Conservation (phyloP, 2,113 vertebrate species). For the Elgaria multicarinata region DNA sequence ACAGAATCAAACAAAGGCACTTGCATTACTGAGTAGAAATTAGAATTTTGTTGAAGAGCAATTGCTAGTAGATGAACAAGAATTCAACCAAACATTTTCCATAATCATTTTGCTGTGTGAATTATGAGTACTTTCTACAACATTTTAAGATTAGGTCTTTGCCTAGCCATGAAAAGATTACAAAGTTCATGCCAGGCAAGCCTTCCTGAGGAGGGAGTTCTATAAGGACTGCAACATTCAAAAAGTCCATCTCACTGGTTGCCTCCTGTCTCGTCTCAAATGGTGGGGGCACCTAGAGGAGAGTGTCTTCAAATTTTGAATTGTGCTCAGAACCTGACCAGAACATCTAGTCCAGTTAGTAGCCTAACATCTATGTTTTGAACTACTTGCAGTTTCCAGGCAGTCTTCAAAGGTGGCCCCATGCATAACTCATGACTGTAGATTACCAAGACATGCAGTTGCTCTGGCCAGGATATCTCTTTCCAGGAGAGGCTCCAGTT, state of each 20-base stretch:
- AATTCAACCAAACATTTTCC: background rate
- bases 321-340: background rate
- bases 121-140: background rate
- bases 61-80: background rate
- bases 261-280: background rate
- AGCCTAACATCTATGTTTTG: background rate
- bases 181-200: background rate
- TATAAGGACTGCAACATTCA: background rate
- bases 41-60: background rate
- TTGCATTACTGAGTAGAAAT: background rate
- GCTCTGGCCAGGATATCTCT: too few species aligned
- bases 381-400: background rate
- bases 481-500: too few species aligned
- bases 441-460: too few species aligned
- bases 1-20: background rate
- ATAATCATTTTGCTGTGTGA: background rate
- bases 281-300: background rate
- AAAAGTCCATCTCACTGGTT: background rate
- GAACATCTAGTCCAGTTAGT: background rate
- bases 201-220: background rate
- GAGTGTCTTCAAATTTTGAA: background rate
- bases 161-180: background rate
- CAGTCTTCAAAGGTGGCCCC: background rate
- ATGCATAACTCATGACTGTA: too few species aligned
- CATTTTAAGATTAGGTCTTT: background rate